These are phyloP conservation scores for Chrysolina oricalcia DNA, from an alignment of 2,888 invertebrate genomes.

Conservation along the genomic window DNA sequence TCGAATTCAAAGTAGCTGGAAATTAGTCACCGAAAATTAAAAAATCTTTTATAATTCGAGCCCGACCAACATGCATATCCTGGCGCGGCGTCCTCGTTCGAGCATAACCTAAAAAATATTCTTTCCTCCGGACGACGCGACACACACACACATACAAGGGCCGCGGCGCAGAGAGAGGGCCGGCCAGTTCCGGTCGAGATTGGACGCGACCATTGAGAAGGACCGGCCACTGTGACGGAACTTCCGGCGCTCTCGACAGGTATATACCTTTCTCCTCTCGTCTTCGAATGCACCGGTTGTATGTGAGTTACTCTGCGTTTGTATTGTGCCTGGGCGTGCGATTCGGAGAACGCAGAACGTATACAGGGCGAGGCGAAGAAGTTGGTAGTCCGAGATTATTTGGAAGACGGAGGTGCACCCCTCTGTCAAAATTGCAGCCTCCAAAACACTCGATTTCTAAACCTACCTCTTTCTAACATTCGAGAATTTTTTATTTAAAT, in stretches of 20 bases:
- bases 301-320: slow-evolving; percentile 30
- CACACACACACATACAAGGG: slow-evolving; percentile 52
- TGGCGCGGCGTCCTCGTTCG: slow-evolving; percentile 52
- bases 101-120: slow-evolving; percentile 62
- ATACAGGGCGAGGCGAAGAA: neutral
- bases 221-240: slow-evolving; percentile 68
- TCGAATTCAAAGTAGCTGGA: slow-evolving; percentile 31
- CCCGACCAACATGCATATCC: slow-evolving; percentile 55
- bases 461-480: too few relatives aligned
- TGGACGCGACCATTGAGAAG: slow-evolving; percentile 68
- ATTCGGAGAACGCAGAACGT: neutral
- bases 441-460: too few relatives aligned
- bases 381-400: too few relatives aligned
- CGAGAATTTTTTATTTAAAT: too few relatives aligned
- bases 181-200: slow-evolving; percentile 69
- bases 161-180: slow-evolving; percentile 54
- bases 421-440: too few relatives aligned
- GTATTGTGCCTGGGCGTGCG: slow-evolving; percentile 8
- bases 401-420: too few relatives aligned
- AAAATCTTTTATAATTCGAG: slow-evolving; percentile 55
- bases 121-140: slow-evolving; percentile 62
- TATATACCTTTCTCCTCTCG: slow-evolving; percentile 59
- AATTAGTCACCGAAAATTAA: slow-evolving; percentile 31
- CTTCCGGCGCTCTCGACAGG: slow-evolving; percentile 61
- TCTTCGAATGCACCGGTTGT: slow-evolving; percentile 38